Base-by-base conservation (phyloP, 2,888 invertebrate genomes). In the Cosmia pyralina region DNA sequence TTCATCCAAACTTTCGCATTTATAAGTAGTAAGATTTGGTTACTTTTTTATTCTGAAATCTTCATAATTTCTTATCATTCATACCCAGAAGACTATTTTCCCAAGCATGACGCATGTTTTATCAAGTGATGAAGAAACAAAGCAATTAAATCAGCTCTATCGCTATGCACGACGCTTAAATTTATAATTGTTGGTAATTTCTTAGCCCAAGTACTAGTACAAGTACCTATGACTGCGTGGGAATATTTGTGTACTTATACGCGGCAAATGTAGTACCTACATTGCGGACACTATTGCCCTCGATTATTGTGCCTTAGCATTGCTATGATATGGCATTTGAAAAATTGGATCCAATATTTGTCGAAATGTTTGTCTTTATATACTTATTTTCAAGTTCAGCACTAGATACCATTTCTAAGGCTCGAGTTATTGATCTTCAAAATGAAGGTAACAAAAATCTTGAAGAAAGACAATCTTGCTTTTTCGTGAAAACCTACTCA, bases 101-200 rank as follows among this genome's bases (percentile, higher is more conserved):
- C 38, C 28, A 67, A 62, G 6, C 19, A 52, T 28, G 65, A 50
- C 41, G 17, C 10, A 70, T 60, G 50, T 48, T 72, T 59, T 60
- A 69, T 53, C 10, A 17, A 73, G 52, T 28, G 10, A 52, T 85
- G 59, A 77, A 41, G 76, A 75, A 87, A 87, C 73, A 75, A 79
- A 85, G 69, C 75, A 85, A 84, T 82, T 82, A 80, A 72, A 58
- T 70, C 59, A 60, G 48, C 50, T 76, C 58, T 63, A 85, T 79
- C 50, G 68, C 48, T 77, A 77, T 80, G 77, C 79, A 79, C 75
- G 77, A 82, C 73, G 75, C 67, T 66, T 81, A 84, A 82, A 84
- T 77, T 87, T 70, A 83, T 86, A 87, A 87, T 86, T 81, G 84
- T 83, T 67, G 53, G 81, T 75, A 77, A 84, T 84, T 79, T 76